Evolutionary conservation across 2,888 invertebrate species (phyloP), one percentile per base, ranked within the genome.

Genomic region (Ptychoptera albimana): DNA sequence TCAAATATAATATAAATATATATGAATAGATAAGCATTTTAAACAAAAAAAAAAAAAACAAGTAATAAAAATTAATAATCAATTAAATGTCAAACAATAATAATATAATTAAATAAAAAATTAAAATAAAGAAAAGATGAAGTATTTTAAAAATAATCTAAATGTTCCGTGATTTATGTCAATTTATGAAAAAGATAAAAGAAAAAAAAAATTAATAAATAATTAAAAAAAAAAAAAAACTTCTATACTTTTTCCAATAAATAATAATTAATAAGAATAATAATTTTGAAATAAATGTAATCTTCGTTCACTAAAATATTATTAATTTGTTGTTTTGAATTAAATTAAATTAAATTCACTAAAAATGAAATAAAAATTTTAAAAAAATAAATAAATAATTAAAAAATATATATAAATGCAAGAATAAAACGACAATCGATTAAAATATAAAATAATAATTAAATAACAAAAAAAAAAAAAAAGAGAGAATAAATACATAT

Each of bases 321-420:
- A 16, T 16, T 10, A 16, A 38, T 16, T 38, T 38, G 16, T 13
- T 38, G 11, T 15, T 12, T 37, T 36, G 11, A 10, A 11, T 12
- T 12, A 36, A n/a, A n/a, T n/a, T n/a, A n/a, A n/a, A n/a, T n/a
- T n/a, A n/a, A n/a, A n/a, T n/a, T n/a, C n/a, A n/a, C 2, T 12
- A 10, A 10, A 36, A 36, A 10, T 3, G 12, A 36, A 23, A 23
- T 23, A 23, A 23, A 23, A 23, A 23, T 23, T 5, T 12, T 43
- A 40, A 46, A 45, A 39, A 45, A 46, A 46, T 48, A 46, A 44
- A 48, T 43, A 46, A 48, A 49, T 36, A 42, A 42, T 44, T 5
- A 40, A 36, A 41, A 40, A 37, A 37, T 38, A 43, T 13, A 43
- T 29, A 23, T 38, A 45, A 13, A 13, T 12, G 8, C 23, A 23